phyloP scores from a whole-genome alignment of 2,113 vertebrate species.

The Sander vitreus region DNA sequence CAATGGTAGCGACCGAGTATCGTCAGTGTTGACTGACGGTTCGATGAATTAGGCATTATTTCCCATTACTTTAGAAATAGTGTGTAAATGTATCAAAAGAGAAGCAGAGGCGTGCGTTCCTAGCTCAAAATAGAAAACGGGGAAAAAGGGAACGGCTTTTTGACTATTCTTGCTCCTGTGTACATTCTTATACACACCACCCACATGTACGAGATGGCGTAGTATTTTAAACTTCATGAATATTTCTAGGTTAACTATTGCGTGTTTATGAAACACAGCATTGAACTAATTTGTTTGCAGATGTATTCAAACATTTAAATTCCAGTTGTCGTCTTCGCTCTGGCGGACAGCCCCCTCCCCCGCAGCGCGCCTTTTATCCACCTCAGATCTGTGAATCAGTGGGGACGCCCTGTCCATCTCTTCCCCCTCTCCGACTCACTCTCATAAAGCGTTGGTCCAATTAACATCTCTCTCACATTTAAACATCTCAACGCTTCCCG shows the following conservation, averaged over 20 bases:
- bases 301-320: conserved; percentile 39
- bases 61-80: not conserved
- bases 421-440: not conserved
- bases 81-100: not conserved
- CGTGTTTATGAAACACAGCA: conserved; percentile 6
- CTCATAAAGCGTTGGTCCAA: conserved; percentile 53
- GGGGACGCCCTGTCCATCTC: conserved; percentile 45
- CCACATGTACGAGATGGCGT: too few species aligned
- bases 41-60: not conserved
- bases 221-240: not conserved
- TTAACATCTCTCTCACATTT: conserved; percentile 65
- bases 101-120: not conserved
- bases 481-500: conserved; percentile 14
- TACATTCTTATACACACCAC: not conserved
- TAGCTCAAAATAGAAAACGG: not conserved
- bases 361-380: conserved; percentile 47
- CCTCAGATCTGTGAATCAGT: conserved; percentile 63
- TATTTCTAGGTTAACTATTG: not conserved
- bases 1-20: not conserved
- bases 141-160: not conserved
- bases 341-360: conserved; percentile 30
- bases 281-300: not conserved
- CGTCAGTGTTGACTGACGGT: conserved; percentile 3
- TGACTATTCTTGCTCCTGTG: not conserved
- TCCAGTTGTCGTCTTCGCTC: conserved; percentile 33